A percentile compares a stretch with the other conserved stretches of the same genome.
Conservation (phyloP, 2,888 invertebrate species). For the Drosophila borborema region DNA sequence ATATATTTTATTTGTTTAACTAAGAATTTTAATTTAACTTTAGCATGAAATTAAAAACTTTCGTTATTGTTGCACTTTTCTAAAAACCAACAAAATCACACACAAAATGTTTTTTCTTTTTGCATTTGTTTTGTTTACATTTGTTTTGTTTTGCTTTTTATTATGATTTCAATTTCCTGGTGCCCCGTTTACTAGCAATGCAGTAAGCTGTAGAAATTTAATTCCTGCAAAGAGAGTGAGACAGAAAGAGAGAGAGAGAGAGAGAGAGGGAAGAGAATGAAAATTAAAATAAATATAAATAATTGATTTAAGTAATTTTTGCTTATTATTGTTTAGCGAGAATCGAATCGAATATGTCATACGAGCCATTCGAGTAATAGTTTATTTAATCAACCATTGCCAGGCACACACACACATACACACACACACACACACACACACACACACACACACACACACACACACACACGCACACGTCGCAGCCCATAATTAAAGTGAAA, state of each 20-base stretch:
- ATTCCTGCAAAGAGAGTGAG: constrained; percentile 57
- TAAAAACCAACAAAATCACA: constrained; percentile 11
- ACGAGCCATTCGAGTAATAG: neutral
- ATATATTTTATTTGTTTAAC: constrained; percentile 41
- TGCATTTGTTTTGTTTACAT: constrained; percentile 27
- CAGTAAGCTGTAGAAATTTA: constrained; percentile 73
- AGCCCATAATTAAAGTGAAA: constrained; percentile 1
- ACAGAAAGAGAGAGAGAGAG: constrained; percentile 19
- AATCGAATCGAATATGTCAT: constrained; percentile 4
- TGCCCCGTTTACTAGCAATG: constrained; percentile 59
- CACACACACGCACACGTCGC: neutral
- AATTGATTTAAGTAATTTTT: constrained; percentile 1
- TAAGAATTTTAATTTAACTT: constrained; percentile 62
- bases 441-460: constrained; percentile 6
- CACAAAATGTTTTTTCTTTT: constrained; percentile 25
- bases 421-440: constrained; percentile 4
- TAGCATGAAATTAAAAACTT: constrained; percentile 62
- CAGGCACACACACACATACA: neutral
- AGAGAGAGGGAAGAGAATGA: constrained; percentile 2
- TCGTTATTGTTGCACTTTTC: constrained; percentile 46
- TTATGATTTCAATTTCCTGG: constrained; percentile 54
- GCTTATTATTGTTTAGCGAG: constrained; percentile 10
- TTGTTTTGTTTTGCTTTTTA: constrained; percentile 34
- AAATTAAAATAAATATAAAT: constrained; percentile 19
- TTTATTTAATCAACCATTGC: constrained; percentile 5